Conservation (phyloP, 2,888 invertebrate genomes). For the Dasypogon diadema region DNA sequence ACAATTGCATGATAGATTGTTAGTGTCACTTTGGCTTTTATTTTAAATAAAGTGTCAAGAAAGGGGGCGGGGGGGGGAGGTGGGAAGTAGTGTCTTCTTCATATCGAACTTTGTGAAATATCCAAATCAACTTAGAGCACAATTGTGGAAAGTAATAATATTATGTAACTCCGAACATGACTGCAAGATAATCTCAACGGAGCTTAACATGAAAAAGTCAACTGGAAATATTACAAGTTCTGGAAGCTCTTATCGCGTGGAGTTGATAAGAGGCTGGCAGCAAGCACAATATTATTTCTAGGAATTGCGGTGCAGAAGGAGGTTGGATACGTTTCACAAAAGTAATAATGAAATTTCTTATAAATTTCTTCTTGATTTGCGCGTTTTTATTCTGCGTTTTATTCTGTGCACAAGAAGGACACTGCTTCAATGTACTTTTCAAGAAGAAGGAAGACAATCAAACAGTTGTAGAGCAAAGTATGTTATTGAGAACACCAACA, state of each 20-base stretch:
- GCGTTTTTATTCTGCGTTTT: background rate
- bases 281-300: background rate
- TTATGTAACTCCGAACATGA: background rate
- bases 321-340: background rate
- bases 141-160: no score
- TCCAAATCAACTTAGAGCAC: background rate
- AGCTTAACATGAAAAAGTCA: no score
- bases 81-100: no score
- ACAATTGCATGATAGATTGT: no score
- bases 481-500: constrained; percentile 1
- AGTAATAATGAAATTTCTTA: background rate
- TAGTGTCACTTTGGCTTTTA: no score
- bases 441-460: background rate
- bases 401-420: no score
- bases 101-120: no score
- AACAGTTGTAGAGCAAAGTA: background rate
- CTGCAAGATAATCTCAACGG: no score
- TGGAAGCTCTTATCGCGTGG: background rate
- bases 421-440: background rate
- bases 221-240: no score
- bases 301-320: background rate
- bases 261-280: background rate
- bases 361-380: background rate
- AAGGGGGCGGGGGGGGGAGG: no score
- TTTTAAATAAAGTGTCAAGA: no score